A percentile compares a stretch with the other conserved stretches of the same genome.
Conservation (phyloP, 2,113 vertebrate genomes). For the Charadrius vociferus region DNA sequence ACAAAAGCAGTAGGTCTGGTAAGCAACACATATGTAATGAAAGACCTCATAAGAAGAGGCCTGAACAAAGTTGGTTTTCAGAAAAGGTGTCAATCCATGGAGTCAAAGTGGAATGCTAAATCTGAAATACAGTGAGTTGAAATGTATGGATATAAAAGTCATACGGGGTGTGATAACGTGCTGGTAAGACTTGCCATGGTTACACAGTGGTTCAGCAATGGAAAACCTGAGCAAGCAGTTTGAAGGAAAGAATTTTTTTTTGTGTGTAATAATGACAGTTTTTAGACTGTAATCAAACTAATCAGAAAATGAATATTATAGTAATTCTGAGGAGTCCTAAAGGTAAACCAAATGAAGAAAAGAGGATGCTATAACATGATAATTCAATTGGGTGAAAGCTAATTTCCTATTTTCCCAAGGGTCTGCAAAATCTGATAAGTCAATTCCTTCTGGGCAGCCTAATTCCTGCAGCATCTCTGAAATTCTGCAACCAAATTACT, state of each 20-base stretch:
- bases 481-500: not conserved
- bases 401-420: not conserved
- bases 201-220: not conserved
- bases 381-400: not conserved
- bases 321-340: not conserved
- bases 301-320: not conserved
- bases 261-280: not conserved
- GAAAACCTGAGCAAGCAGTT: not conserved
- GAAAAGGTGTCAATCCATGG: not conserved
- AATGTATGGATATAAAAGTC: not conserved
- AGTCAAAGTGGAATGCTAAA: not conserved
- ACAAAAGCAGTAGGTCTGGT: not conserved
- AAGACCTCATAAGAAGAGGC: not conserved
- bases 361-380: not conserved
- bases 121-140: not conserved
- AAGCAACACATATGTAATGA: not conserved
- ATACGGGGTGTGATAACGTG: not conserved
- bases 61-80: rapidly evolving
- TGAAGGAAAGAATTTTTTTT: not conserved
- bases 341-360: not conserved
- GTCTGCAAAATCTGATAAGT: not conserved
- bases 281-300: not conserved
- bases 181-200: not conserved
- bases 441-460: not conserved
- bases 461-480: not conserved